These are phyloP conservation scores for Parapsyche elsis DNA, from an alignment of 1,140 invertebrate species.

Conservation along the genomic window DNA sequence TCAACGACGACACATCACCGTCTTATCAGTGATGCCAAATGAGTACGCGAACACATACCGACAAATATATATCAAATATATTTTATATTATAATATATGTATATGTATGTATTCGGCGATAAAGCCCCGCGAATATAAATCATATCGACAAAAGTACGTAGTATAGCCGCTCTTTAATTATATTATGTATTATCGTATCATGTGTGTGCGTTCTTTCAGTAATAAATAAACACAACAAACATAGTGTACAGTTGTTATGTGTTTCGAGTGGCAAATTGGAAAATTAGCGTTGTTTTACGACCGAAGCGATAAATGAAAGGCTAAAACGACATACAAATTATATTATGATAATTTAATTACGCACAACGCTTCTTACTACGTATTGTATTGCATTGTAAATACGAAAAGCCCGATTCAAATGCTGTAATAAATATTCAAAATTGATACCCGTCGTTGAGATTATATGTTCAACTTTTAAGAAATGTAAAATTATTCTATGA, in stretches of 20 bases:
- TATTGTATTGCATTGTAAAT: no score
- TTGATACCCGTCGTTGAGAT: no score
- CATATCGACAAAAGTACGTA: constrained; percentile 18
- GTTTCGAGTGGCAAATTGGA: neutral
- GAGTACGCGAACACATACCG: neutral
- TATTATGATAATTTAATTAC: constrained; percentile 9
- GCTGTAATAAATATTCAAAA: no score
- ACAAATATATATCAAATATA: neutral
- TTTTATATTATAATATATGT: no score
- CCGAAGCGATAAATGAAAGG: neutral
- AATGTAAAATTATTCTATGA: no score
- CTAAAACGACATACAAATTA: constrained; percentile 5
- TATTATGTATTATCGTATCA: neutral
- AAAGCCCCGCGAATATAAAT: constrained; percentile 25
- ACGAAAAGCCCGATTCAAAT: no score
- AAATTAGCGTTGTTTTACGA: neutral
- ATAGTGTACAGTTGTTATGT: neutral
- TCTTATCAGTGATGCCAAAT: constrained; percentile 42
- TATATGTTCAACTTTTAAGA: no score
- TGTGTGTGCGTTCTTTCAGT: neutral
- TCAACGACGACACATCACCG: neutral
- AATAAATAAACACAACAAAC: neutral
- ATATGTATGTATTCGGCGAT: constrained; percentile 8
- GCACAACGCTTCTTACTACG: neutral
- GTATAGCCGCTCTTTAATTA: neutral